phyloP scores from a whole-genome alignment of 1,140 invertebrate species.

The Neotoxoptera formosana region DNA sequence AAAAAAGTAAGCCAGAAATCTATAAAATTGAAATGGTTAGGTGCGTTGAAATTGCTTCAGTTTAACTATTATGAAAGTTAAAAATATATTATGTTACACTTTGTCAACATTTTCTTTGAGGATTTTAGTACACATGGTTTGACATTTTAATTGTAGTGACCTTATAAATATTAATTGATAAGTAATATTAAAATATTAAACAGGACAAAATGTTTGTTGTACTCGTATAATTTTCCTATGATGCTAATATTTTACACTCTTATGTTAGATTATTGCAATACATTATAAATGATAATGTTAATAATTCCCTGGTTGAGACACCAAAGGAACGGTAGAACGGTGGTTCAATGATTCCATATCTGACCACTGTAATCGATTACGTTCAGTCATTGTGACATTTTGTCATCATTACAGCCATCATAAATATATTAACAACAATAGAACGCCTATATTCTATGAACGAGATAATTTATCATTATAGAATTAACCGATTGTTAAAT shows the following conservation, averaged over 20 bases:
- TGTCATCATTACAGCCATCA: neutral
- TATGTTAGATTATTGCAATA: neutral
- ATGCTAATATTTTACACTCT: neutral
- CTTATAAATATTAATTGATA: neutral
- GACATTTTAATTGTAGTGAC: neutral
- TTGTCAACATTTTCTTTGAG: neutral
- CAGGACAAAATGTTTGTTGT: neutral
- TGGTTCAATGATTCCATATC: neutral
- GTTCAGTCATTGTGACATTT: slow-evolving; percentile 13
- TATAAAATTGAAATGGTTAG: slow-evolving; percentile 10
- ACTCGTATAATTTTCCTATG: neutral
- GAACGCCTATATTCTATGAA: neutral
- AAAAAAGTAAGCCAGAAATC: slow-evolving; percentile 5
- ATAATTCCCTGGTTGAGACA: neutral
- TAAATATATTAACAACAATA: slow-evolving; percentile 18
- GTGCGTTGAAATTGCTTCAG: neutral
- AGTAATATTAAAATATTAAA: neutral
- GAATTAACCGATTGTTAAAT: neutral
- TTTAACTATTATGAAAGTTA: neutral
- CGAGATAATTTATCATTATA: neutral
- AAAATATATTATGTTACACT: neutral
- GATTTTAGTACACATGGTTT: neutral
- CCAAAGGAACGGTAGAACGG: neutral
- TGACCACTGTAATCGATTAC: slow-evolving; percentile 13
- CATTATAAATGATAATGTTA: neutral